These are phyloP conservation scores for Cheilosia vernalis DNA, from an alignment of 2,888 invertebrate species.

Conservation along the genomic window DNA sequence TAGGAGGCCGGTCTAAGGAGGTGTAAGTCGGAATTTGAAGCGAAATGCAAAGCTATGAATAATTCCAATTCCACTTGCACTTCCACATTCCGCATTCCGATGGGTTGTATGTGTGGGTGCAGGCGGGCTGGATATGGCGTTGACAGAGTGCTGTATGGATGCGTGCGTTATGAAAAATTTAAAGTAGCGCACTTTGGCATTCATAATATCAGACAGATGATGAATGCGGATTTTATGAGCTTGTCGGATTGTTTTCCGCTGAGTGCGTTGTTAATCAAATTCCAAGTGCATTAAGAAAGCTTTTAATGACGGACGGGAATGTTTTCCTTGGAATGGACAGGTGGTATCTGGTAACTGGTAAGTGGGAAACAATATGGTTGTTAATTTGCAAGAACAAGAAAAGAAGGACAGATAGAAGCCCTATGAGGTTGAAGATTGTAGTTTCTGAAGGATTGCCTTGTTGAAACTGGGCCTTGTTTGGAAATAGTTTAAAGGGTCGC, in stretches of 20 bases:
- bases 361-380: background rate
- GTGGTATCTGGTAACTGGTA: background rate
- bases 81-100: conserved; percentile 22
- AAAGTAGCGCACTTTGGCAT: conserved; percentile 46
- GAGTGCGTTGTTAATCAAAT: conserved; percentile 54
- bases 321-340: background rate
- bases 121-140: background rate
- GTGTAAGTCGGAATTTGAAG: conserved; percentile 71
- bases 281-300: conserved; percentile 53
- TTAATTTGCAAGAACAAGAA: too few relatives aligned
- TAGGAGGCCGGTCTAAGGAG: conserved; percentile 65
- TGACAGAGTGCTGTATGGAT: conserved; percentile 15
- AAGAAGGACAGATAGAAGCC: too few relatives aligned
- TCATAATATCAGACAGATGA: conserved; percentile 49
- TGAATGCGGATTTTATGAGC: conserved; percentile 46
- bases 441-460: too few relatives aligned
- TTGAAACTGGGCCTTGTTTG: too few relatives aligned
- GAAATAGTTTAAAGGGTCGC: too few relatives aligned
- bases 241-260: conserved; percentile 20
- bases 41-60: conserved; percentile 79
- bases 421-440: background rate
- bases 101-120: background rate
- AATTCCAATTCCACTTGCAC: conserved; percentile 79
- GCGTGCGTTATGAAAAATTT: conserved; percentile 27
- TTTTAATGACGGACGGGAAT: background rate